phyloP scores from a whole-genome alignment of 2,888 invertebrate genomes.

The Artemia sp. region DNA sequence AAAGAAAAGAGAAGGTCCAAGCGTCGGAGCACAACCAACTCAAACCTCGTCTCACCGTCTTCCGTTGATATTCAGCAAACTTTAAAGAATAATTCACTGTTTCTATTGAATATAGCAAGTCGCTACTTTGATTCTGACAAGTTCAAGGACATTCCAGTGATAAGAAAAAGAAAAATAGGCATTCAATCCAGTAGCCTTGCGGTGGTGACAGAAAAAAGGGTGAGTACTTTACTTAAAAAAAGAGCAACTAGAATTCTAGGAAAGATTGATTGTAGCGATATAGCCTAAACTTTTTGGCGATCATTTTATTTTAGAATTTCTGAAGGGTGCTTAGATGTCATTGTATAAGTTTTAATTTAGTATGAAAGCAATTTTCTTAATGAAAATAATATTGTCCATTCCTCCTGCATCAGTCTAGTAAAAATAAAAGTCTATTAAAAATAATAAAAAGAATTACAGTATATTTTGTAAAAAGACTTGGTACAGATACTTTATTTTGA shows the following conservation, averaged over 20 bases:
- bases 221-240: not conserved
- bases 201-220: not conserved
- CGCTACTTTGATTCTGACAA: constrained; percentile 26
- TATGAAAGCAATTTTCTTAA: no score
- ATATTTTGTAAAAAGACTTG: no score
- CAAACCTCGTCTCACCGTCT: constrained; percentile 29
- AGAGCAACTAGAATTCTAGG: not conserved
- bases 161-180: constrained; percentile 22
- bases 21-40: constrained; percentile 11
- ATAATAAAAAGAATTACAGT: no score
- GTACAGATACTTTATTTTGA: no score
- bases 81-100: constrained; percentile 85
- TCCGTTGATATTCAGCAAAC: constrained; percentile 44
- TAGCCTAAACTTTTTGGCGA: constrained; percentile 27
- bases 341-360: no score
- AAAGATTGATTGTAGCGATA: constrained; percentile 34
- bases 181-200: constrained; percentile 26
- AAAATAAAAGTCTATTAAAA: no score
- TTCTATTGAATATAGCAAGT: constrained; percentile 72
- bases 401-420: no score
- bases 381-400: no score
- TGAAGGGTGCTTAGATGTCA: no score
- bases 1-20: constrained; percentile 19
- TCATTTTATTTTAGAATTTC: constrained; percentile 33
- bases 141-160: constrained; percentile 23